Percentiles rank a stretch among this genome's conserved stretches.
Conservation (phyloP, 1,140 invertebrate species). For the Bathynomus jamesi region DNA sequence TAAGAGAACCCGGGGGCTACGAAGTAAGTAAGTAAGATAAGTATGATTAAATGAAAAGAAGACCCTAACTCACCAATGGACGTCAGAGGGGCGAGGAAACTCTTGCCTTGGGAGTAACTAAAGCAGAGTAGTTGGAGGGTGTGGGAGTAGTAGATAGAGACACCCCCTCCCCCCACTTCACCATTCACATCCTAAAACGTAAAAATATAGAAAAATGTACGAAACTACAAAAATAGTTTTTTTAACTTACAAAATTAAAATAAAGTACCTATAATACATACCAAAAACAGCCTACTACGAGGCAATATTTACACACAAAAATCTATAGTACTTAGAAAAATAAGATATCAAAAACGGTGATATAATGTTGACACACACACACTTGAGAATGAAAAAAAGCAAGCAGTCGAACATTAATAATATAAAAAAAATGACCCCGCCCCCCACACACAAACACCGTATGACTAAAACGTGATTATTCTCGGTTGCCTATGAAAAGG, state of each 20-base stretch:
- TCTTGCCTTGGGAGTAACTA: constrained; percentile 86
- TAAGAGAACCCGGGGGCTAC: too few relatives aligned
- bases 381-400: background rate
- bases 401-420: background rate
- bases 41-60: too few relatives aligned
- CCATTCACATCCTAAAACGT: constrained; percentile 56
- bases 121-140: constrained; percentile 86
- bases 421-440: background rate
- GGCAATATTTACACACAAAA: background rate
- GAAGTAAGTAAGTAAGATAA: too few relatives aligned
- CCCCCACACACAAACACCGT: background rate
- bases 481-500: too few relatives aligned
- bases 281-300: background rate
- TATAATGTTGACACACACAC: too few relatives aligned
- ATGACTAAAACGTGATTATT: too few relatives aligned
- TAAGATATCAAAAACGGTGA: too few relatives aligned
- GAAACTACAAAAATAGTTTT: constrained; percentile 11
- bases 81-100: constrained; percentile 74
- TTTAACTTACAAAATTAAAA: background rate
- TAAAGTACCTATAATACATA: background rate
- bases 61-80: constrained; percentile 39
- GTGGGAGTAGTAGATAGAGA: constrained; percentile 95
- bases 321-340: too few relatives aligned
- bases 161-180: constrained; percentile 83
- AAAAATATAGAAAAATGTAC: constrained; percentile 40